Percentiles rank a stretch among this genome's conserved stretches.
phyloP scores from a whole-genome alignment of 2,113 vertebrate genomes.

The Pteronura brasiliensis region DNA sequence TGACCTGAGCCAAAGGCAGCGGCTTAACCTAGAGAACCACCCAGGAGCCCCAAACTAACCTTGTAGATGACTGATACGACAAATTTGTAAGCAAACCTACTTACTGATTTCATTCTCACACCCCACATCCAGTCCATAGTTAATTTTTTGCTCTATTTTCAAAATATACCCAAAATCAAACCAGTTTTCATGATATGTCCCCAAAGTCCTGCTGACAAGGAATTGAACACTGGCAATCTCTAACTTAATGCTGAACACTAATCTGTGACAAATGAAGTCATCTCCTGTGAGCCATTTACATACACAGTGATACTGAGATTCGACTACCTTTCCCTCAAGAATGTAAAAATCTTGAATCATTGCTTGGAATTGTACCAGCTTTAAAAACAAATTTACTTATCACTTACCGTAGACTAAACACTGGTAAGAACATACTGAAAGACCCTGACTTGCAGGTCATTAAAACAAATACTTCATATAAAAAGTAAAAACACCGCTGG shows the following conservation, averaged over 20 bases:
- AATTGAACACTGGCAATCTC: neutral
- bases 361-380: neutral
- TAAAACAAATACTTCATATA: neutral
- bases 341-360: conserved; percentile 24
- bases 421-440: neutral
- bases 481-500: neutral
- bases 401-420: neutral
- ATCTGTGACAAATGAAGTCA: neutral
- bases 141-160: conserved; percentile 1
- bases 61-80: neutral
- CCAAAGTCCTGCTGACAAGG: conserved; percentile 12
- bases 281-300: neutral
- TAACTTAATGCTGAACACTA: neutral
- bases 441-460: neutral
- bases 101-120: neutral
- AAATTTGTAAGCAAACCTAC: neutral
- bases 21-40: no score
- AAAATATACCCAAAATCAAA: neutral
- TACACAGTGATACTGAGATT: neutral
- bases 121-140: neutral
- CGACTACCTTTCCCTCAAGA: neutral
- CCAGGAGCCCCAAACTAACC: neutral
- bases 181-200: neutral
- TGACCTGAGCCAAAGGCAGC: no score
- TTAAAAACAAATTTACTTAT: conserved; percentile 48